phyloP scores from a whole-genome alignment of 2,113 vertebrate genomes.

The Urocitellus parryii region DNA sequence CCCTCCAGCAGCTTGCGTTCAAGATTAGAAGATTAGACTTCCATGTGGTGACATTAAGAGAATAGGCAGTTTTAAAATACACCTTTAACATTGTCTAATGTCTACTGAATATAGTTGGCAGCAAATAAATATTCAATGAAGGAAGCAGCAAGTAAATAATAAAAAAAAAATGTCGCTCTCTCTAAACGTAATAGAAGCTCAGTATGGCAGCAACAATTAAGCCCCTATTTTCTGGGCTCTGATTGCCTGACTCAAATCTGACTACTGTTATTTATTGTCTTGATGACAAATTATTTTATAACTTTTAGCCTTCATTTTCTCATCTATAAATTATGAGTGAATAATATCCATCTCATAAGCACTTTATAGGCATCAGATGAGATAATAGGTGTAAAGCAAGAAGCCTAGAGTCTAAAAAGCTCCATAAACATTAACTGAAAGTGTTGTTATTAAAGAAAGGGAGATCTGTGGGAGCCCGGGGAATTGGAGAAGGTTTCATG shows the following conservation, averaged over 20 bases:
- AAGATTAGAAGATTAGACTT: neutral
- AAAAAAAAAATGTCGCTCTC: too few species aligned
- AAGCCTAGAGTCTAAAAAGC: neutral
- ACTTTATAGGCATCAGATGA: neutral
- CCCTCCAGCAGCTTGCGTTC: neutral
- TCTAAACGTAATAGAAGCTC: neutral
- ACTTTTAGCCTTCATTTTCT: neutral
- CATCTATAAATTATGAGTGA: neutral
- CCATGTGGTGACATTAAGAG: neutral
- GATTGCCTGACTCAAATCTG: neutral
- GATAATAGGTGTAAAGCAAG: neutral
- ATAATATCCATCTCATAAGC: neutral
- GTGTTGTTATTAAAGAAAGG: neutral
- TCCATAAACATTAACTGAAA: neutral
- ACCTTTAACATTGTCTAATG: neutral
- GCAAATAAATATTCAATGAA: neutral
- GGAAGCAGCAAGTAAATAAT: neutral
- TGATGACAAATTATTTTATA: neutral
- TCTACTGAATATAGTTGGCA: neutral
- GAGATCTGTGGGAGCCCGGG: neutral
- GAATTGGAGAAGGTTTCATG: neutral
- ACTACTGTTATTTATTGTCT: neutral
- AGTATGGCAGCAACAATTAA: neutral
- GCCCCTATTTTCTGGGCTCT: neutral
- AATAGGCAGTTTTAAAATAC: neutral